These are phyloP conservation scores for Chymomyza amoena DNA, from an alignment of 2,888 invertebrate genomes.

Conservation along the genomic window DNA sequence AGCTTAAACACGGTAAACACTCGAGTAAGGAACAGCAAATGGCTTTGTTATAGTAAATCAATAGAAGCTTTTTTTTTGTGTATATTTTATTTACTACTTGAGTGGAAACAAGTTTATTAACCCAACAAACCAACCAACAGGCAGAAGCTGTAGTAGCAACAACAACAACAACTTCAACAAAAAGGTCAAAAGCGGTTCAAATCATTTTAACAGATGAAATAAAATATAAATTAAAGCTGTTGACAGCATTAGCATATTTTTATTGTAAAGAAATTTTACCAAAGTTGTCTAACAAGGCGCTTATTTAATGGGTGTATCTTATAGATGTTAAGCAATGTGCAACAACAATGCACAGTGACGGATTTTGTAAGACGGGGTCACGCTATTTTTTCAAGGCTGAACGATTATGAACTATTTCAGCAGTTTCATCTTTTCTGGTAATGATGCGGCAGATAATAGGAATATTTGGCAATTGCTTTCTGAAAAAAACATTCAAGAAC, in stretches of 20 bases:
- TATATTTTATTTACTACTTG: slow-evolving; percentile 9
- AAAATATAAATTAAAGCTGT: slow-evolving; percentile 23
- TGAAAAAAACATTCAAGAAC: no score
- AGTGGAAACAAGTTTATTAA: slow-evolving; percentile 60
- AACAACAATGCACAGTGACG: background rate
- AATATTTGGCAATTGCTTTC: no score
- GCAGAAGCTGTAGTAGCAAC: slow-evolving; percentile 14
- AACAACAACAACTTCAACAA: slow-evolving; percentile 10
- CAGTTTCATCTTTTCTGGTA: no score
- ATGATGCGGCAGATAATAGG: no score
- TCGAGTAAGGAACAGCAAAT: slow-evolving; percentile 18
- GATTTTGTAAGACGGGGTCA: no score
- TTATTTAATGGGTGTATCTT: background rate
- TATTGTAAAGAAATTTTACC: background rate
- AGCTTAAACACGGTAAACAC: slow-evolving; percentile 36
- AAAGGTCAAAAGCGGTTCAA: slow-evolving; percentile 35
- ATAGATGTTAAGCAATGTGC: background rate
- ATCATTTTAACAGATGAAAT: slow-evolving; percentile 25
- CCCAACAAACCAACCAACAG: slow-evolving; percentile 29
- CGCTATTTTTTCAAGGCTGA: no score
- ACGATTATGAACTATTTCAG: no score
- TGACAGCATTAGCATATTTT: slow-evolving; percentile 26
- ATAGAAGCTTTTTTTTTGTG: slow-evolving; percentile 59
- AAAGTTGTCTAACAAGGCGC: background rate
- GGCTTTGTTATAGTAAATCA: slow-evolving; percentile 44